Evolutionary conservation across 2,113 vertebrate species (phyloP).

Genomic region (Spizaetus ornatus): DNA sequence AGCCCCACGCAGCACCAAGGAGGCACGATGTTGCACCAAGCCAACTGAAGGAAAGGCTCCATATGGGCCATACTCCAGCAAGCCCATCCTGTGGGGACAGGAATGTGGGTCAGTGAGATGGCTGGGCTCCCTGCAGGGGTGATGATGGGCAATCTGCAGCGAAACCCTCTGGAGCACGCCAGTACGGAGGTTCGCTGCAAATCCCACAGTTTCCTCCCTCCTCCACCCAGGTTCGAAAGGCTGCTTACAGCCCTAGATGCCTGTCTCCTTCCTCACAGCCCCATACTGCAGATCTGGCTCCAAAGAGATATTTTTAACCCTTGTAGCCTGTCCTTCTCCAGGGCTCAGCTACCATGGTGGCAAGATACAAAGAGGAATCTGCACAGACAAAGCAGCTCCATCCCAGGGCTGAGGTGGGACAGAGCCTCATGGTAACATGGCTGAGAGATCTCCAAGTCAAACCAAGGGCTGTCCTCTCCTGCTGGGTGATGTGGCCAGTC

Average conservation of each 20-base stretch:
- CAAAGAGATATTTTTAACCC: neutral
- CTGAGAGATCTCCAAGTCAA: neutral
- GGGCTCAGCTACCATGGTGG: neutral
- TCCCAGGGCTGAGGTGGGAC: neutral
- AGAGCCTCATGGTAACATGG: neutral
- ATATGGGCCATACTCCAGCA: accelerated
- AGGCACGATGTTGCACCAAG: neutral
- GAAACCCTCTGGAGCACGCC: neutral
- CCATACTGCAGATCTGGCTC: neutral
- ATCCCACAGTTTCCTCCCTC: neutral
- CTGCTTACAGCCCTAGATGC: neutral
- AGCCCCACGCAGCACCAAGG: accelerated
- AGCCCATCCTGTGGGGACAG: neutral
- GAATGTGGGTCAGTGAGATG: neutral
- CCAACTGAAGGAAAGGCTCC: neutral
- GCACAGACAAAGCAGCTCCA: neutral
- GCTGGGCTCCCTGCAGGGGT: neutral
- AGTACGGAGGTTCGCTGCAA: neutral
- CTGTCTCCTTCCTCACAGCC: neutral
- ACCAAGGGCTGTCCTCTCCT: neutral
- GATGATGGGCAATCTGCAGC: neutral
- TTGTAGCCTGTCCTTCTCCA: neutral
- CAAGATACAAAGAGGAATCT: neutral
- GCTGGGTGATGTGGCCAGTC: neutral
- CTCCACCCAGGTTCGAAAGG: neutral